Percentiles rank a stretch among this genome's conserved stretches.
Evolutionary conservation across 2,113 vertebrate species (phyloP).

Genomic region (Melierax canorus): DNA sequence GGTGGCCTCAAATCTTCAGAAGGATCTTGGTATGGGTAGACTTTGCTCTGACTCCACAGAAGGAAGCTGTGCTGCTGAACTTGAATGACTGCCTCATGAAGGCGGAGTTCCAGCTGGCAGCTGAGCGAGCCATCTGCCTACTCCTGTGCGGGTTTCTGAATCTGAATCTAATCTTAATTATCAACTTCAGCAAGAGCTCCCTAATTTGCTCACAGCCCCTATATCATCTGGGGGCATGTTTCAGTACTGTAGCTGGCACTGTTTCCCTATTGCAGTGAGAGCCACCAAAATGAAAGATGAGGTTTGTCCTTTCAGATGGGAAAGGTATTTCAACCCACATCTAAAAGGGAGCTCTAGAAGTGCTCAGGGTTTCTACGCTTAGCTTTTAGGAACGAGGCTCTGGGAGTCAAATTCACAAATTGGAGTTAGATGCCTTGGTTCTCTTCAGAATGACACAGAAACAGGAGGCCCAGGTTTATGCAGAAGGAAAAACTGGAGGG

Average conservation of each 20-base stretch:
- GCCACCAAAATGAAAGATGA: neutral
- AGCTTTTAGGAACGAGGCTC: neutral
- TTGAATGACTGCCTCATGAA: conserved; percentile 14
- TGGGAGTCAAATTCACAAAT: neutral
- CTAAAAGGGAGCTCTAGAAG: neutral
- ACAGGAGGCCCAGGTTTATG: neutral
- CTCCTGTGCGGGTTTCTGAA: conserved; percentile 42
- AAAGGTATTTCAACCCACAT: neutral
- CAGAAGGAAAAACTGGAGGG: neutral
- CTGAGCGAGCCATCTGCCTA: conserved; percentile 40
- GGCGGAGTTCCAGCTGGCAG: conserved; percentile 56
- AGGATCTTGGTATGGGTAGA: neutral
- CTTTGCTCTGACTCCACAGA: neutral
- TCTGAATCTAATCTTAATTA: conserved; percentile 61
- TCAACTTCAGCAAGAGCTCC: conserved; percentile 49
- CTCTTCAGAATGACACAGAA: neutral
- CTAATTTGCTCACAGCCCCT: conserved; percentile 45
- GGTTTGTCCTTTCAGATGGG: neutral
- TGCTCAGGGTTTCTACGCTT: neutral
- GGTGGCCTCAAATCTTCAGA: neutral
- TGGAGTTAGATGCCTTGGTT: neutral
- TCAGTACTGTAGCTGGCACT: conserved; percentile 30
- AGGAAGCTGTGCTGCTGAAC: neutral
- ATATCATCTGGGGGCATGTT: conserved; percentile 41
- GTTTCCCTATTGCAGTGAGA: neutral